Conservation (phyloP, 2,113 vertebrate genomes). For the Corvus moneduloides region DNA sequence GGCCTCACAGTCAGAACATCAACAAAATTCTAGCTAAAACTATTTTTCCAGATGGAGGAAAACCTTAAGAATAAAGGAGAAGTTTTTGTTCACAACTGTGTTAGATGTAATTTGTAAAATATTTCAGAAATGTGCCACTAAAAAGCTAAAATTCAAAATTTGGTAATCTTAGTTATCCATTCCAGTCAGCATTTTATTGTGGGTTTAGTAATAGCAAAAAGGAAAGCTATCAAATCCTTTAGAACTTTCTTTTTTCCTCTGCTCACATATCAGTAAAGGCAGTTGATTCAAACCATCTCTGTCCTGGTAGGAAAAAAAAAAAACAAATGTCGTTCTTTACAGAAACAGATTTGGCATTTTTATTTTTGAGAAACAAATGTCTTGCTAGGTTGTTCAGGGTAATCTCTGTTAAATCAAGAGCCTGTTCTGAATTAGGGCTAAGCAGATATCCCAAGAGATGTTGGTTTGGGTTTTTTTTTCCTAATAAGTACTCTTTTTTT, state of each 20-base stretch:
- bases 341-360: not conserved
- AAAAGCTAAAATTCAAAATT: not conserved
- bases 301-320: not conserved
- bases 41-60: not conserved
- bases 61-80: not conserved
- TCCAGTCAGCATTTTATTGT: not conserved
- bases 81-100: not conserved
- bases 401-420: not conserved
- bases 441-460: not conserved
- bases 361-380: not conserved
- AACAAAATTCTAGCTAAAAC: not conserved
- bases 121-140: not conserved
- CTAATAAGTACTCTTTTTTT: not conserved
- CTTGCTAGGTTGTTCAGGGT: not conserved
- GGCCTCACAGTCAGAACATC: not conserved
- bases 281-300: not conserved
- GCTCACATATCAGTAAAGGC: not conserved
- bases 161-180: not conserved
- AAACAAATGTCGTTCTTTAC: not conserved
- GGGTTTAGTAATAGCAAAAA: not conserved
- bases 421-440: slow-evolving; percentile 18
- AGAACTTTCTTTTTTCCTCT: not conserved
- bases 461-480: not conserved
- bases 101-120: not conserved
- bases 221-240: not conserved